Percentiles rank a stretch among this genome's conserved stretches.
Evolutionary conservation across 2,888 invertebrate species (phyloP).

Genomic region (Microctonus aethiopoides): DNA sequence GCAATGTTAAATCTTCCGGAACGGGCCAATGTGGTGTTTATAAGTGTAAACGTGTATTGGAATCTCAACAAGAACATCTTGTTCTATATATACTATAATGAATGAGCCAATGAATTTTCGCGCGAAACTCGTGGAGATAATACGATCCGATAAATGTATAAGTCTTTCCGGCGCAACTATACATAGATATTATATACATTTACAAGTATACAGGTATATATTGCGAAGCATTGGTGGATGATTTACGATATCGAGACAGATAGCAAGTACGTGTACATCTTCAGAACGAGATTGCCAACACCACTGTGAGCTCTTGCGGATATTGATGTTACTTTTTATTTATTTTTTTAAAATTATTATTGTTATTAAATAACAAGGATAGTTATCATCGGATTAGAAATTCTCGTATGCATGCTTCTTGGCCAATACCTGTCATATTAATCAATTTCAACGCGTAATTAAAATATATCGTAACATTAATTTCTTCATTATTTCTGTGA

Average conservation of each 20-base stretch:
- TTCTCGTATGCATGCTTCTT: background rate
- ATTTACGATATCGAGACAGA: constrained; percentile 27
- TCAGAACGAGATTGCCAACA: constrained; percentile 1
- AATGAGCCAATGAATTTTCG: constrained; percentile 13
- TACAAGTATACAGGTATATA: background rate
- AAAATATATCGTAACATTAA: background rate
- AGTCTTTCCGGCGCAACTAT: constrained; percentile 44
- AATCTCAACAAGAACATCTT: background rate
- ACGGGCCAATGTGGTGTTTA: background rate
- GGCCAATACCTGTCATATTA: background rate
- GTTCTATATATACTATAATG: constrained; percentile 12
- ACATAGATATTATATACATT: background rate
- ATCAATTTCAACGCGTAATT: background rate
- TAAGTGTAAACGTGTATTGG: background rate
- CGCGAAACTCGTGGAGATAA: constrained; percentile 44
- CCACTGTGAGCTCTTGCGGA: background rate
- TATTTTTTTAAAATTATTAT: background rate
- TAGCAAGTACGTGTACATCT: constrained; percentile 1
- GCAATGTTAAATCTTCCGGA: constrained; percentile 15
- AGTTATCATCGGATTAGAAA: background rate
- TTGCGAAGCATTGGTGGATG: constrained; percentile 9
- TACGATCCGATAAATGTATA: constrained; percentile 50
- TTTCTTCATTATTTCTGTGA: background rate
- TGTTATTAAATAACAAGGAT: constrained; percentile 14
- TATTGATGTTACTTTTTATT: constrained; percentile 7